These are phyloP conservation scores for Apostichopus californicus DNA, from an alignment of 35 echinoderm and acorn worm genomes.

Conservation along the genomic window DNA sequence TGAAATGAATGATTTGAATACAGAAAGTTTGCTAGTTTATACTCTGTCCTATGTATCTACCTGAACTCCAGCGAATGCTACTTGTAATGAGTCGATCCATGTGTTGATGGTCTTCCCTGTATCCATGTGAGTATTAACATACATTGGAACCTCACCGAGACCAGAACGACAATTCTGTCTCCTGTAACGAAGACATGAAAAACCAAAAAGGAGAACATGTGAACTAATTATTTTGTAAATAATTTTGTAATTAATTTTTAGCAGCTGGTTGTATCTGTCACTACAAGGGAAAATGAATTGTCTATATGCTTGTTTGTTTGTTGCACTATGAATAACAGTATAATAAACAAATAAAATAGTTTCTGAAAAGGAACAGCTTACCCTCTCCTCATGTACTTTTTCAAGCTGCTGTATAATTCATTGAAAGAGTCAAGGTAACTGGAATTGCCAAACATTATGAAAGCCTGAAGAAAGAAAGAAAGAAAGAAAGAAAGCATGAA, in stretches of 20 bases:
- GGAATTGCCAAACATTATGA: constrained; percentile 96
- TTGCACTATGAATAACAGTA: neutral
- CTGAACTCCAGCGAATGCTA: constrained; percentile 93
- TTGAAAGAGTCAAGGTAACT: constrained; percentile 84
- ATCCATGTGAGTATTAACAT: constrained; percentile 95
- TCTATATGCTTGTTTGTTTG: neutral
- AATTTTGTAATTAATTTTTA: neutral
- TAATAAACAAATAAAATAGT: too few species aligned
- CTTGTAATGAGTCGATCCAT: constrained; percentile 97
- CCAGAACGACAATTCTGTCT: constrained; percentile 76
- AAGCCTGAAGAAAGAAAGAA: constrained; percentile 63
- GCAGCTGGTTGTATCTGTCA: neutral
- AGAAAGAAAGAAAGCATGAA: too few species aligned
- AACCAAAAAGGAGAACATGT: neutral
- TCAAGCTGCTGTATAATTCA: constrained; percentile 81
- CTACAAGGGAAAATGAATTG: too few species aligned
- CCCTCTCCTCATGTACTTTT: constrained; percentile 95
- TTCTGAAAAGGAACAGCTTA: constrained; percentile 38
- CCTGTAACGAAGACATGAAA: constrained; percentile 50
- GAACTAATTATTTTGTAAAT: neutral
- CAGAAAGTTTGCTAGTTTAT: neutral
- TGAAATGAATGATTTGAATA: too few species aligned
- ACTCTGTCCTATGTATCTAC: constrained; percentile 34
- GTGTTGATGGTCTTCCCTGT: constrained; percentile 82
- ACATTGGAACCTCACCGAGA: constrained; percentile 74